Evolutionary conservation across 2,888 invertebrate genomes (phyloP), one percentile per base, ranked within the genome.

Genomic region (Tubulanus polymorphus): DNA sequence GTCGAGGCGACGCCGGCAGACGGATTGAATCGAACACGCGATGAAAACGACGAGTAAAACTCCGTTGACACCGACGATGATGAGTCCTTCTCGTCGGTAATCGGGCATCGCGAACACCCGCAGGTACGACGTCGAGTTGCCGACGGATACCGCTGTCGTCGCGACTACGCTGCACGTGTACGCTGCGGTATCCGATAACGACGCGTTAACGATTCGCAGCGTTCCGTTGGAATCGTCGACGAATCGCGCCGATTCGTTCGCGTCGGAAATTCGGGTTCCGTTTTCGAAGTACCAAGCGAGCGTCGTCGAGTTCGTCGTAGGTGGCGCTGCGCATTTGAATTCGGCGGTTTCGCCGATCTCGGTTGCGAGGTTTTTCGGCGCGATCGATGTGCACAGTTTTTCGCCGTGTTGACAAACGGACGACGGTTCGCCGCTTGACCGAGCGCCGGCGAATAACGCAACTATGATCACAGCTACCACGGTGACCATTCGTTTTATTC

Each of bases 191-290:
- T 76, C 75, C 18, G 62, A 57, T 30, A 63, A 63, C 28, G 59
- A 58, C 6, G 70, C 65, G 47, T 68, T 63, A 15, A 63, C 54
- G 28, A 79, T 67, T 6, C 68, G 69, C 29, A 79, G 63, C 3
- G 65, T 63, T 1, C 63, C 64, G 45, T 59, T 59, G 23, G 20
- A 5, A 5, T 8, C 23, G 20, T 48, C 54, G 6, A 51, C 56
- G 10, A 47, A 53, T n/a, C 59, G 60, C 20, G 63, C 26, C 12
- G 55, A 25, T 37, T 49, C 53, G 26, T 55, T 53, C 15, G 46
- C 52, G 12, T 29, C 27, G 18, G 55, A 53, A 8, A 62, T 53
- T 1, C 48, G 28, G 18, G 61, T 59, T 50, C 59, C 56, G 48
- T 64, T 62, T 10, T 32, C 26, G 30, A 48, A 25, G n/a, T 57